Base-by-base conservation (phyloP, 2,888 invertebrate genomes). In the Lysandra coridon region DNA sequence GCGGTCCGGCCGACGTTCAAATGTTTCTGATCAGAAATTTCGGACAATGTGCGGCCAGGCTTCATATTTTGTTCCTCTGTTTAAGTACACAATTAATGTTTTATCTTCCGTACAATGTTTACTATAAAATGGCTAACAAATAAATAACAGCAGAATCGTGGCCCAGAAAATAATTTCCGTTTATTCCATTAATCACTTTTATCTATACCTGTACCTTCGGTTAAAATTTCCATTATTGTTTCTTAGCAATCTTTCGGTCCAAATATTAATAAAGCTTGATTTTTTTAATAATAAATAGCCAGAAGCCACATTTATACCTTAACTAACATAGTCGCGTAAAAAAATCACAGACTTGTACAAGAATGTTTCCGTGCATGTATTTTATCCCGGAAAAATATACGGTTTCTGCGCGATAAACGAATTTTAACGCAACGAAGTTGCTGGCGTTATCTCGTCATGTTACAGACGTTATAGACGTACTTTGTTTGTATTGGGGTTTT, bases 211-310 rank as follows among this genome's bases (percentile, higher is more conserved):
- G 75, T 75, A 76, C 76, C 76, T 76, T 33, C 17, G 53, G n/a
- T 74, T 76, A 57, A 76, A 76, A 44, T 30, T 76, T 76, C 76
- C 76, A 76, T 33, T 57, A 76, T 76, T 76, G 57, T 76, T 76
- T 74, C 40, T 74, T 1, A 14, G 57, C 33, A 76, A 75, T 53
- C 23, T 74, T 33, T 53, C 57, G 37, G 75, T 74, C 12, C 44
- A 76, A 53, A 33, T 53, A 76, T 33, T 33, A 76, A 76, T 17
- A 57, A 57, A 75, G 23, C 40, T 49, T 10, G 23, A 0, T 49
- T 44, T 30, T 53, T 23, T 7, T 23, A 60, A 60, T 1, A 62
- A 60, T 23, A 60, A 60, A 60, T 60, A 6, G n/a, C n/a, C 62
- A 62, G 62, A 7, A 62, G 44, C 10, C 44, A 44, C 44, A 7